phyloP scores from a whole-genome alignment of 2,113 vertebrate genomes.

The Nicator chloris region DNA sequence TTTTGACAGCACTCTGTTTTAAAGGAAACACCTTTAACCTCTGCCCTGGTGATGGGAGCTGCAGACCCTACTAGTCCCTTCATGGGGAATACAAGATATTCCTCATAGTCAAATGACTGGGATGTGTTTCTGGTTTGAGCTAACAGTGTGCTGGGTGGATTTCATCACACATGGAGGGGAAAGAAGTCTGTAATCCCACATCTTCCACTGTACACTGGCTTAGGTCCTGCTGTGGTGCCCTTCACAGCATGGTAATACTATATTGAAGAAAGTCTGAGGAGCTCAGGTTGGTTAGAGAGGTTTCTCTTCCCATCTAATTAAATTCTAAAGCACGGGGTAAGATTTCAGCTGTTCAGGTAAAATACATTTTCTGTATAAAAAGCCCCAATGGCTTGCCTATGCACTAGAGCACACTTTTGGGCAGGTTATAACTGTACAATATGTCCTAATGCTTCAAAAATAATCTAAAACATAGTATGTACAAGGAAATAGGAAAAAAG shows the following conservation, averaged over 20 bases:
- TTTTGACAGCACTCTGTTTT: not conserved
- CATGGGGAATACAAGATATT: not conserved
- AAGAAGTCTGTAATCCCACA: not conserved
- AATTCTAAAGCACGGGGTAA: not conserved
- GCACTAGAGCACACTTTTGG: not conserved
- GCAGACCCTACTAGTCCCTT: not conserved
- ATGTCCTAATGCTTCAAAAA: not conserved
- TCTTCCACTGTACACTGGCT: accelerated
- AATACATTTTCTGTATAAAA: not conserved
- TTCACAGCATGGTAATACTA: not conserved
- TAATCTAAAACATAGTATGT: not conserved
- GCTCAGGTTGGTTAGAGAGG: not conserved
- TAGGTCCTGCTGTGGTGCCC: not conserved
- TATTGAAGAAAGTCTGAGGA: not conserved
- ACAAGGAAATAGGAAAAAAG: not conserved
- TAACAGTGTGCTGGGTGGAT: not conserved
- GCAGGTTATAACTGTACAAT: not conserved
- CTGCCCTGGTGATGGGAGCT: not conserved
- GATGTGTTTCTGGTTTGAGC: not conserved
- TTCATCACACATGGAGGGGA: not conserved
- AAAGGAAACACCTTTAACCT: not conserved
- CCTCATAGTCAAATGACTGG: not conserved
- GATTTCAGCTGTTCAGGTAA: not conserved
- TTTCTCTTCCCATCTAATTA: not conserved
- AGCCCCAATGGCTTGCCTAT: not conserved